phyloP scores from a whole-genome alignment of 2,888 invertebrate species.

The Matsumyia berberina region DNA sequence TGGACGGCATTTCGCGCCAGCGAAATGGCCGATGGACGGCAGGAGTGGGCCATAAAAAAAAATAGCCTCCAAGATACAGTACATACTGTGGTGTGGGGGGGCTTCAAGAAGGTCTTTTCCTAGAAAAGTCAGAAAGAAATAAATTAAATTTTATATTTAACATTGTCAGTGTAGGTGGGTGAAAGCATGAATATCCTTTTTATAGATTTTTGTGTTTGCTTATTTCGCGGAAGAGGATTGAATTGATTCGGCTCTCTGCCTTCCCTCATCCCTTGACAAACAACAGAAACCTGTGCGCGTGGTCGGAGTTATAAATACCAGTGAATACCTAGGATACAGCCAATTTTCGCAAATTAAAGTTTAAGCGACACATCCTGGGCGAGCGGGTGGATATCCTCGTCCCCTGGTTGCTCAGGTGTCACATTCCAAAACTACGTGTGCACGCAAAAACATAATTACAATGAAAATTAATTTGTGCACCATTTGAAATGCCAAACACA shows the following conservation, averaged over 20 bases:
- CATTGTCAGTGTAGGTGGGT: constrained; percentile 4
- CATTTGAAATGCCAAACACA: constrained; percentile 48
- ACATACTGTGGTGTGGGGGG: background rate
- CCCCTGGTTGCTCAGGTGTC: background rate
- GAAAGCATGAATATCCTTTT: constrained; percentile 19
- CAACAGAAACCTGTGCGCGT: constrained; percentile 20
- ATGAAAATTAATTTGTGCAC: constrained; percentile 45
- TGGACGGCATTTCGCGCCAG: background rate
- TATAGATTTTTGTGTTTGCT: constrained; percentile 17
- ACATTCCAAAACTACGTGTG: constrained; percentile 45
- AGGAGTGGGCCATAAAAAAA: constrained; percentile 7
- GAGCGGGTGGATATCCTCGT: background rate
- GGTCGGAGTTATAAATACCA: constrained; percentile 5
- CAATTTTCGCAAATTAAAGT: constrained; percentile 13
- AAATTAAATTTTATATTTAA: constrained; percentile 46
- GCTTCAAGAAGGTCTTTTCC: background rate
- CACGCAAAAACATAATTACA: constrained; percentile 56
- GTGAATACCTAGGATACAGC: background rate
- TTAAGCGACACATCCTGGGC: constrained; percentile 8
- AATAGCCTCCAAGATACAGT: constrained; percentile 6
- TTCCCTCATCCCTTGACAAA: background rate
- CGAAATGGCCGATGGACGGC: background rate
- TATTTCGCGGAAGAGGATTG: constrained; percentile 14
- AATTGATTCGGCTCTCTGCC: constrained; percentile 3
- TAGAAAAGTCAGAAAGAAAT: constrained; percentile 29